A percentile compares a stretch with the other conserved stretches of the same genome.
These are phyloP conservation scores for Hemithea aestivaria DNA, from an alignment of 2,888 invertebrate genomes.

Conservation along the genomic window DNA sequence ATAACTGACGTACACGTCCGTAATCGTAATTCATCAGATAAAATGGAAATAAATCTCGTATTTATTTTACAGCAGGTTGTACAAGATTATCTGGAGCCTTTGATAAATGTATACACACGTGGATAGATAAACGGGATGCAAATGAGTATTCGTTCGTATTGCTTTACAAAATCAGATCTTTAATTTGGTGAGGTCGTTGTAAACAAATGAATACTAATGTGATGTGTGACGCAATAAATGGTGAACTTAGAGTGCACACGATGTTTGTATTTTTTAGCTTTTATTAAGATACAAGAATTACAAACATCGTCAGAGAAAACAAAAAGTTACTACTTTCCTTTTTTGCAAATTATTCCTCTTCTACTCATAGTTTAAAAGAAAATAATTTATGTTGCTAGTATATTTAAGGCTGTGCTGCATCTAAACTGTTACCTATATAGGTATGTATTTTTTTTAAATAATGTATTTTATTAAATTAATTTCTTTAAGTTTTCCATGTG, in stretches of 20 bases:
- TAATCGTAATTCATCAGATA: conserved; percentile 16
- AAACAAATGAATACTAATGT: conserved; percentile 56
- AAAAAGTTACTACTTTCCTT: no score
- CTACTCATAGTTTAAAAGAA: no score
- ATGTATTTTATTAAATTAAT: no score
- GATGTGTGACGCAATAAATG: conserved; percentile 23
- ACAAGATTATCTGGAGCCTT: conserved; percentile 44
- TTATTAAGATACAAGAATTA: no score
- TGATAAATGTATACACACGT: conserved; percentile 46
- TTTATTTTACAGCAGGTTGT: conserved; percentile 36
- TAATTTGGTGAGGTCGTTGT: conserved; percentile 44
- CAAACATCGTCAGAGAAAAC: no score
- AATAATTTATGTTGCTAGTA: no score
- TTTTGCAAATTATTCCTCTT: no score
- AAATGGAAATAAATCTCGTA: conserved; percentile 17
- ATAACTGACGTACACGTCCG: conserved; percentile 12
- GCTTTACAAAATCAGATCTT: conserved; percentile 50
- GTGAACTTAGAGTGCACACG: conserved; percentile 9
- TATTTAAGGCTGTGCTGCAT: no score
- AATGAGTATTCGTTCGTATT: conserved; percentile 38
- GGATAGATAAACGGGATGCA: conserved; percentile 40
- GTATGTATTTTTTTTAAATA: no score
- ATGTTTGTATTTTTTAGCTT: no score
- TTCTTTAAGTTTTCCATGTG: no score
- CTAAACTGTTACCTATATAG: no score